phyloP scores from a whole-genome alignment of 2,797 vertebrate species.

The Argyrosomus regius region DNA sequence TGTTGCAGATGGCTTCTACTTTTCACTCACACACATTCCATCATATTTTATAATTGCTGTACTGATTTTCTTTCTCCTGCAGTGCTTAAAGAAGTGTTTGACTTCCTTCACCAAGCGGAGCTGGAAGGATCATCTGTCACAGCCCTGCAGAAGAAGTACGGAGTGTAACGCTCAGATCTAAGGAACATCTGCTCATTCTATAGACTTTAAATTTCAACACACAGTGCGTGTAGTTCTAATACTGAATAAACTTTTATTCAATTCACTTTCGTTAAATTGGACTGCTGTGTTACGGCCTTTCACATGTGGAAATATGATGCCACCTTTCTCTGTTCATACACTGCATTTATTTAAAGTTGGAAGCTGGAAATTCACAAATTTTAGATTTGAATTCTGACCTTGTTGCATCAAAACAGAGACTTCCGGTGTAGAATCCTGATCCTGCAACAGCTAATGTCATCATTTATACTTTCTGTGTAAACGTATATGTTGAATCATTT shows the following conservation, averaged over 20 bases:
- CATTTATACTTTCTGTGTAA: not conserved
- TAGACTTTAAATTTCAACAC: not conserved
- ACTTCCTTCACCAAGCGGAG: conserved; percentile 85
- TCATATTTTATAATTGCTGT: not conserved
- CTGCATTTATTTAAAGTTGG: not conserved
- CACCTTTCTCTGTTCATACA: not conserved
- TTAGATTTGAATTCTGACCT: not conserved
- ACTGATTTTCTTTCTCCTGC: not conserved
- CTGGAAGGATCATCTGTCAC: conserved; percentile 80
- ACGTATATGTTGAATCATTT: not conserved
- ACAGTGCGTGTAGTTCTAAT: conserved; percentile 2
- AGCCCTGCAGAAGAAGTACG: conserved; percentile 90
- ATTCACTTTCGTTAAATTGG: not conserved
- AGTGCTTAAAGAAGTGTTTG: conserved; percentile 91
- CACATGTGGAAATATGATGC: not conserved
- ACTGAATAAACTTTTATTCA: conserved; percentile 1
- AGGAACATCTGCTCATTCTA: not conserved
- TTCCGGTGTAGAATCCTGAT: not conserved
- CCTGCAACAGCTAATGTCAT: not conserved
- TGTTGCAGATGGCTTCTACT: fast-evolving
- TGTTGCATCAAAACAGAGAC: not conserved
- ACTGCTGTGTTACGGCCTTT: not conserved
- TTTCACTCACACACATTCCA: not conserved
- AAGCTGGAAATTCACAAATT: conserved; percentile 2
- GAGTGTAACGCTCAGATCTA: conserved; percentile 78